A percentile compares a stretch with the other conserved stretches of the same genome.
Evolutionary conservation across 2,113 vertebrate genomes (phyloP).

Genomic region (Lutjanus erythropterus): DNA sequence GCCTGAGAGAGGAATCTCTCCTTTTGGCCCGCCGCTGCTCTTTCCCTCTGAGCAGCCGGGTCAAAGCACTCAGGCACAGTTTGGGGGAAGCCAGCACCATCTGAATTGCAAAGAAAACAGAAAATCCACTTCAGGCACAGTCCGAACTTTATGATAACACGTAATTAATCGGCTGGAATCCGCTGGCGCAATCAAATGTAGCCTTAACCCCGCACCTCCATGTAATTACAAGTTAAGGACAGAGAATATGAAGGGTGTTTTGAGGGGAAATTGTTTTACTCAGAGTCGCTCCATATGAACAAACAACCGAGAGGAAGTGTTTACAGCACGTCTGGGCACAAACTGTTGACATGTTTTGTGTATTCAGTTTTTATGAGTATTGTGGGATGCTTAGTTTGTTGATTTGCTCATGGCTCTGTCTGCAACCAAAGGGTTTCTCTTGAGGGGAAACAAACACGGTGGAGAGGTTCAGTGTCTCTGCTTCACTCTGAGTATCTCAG

Average conservation of each 20-base stretch:
- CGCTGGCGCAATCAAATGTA: conserved; percentile 78
- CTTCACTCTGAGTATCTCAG: conserved; percentile 18
- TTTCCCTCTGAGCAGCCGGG: conserved; percentile 66
- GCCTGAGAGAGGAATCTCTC: conserved; percentile 76
- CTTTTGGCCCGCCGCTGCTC: conserved; percentile 70
- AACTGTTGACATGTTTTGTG: conserved; percentile 26
- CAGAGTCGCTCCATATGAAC: conserved; percentile 64
- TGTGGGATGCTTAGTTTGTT: conserved; percentile 54
- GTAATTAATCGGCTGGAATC: conserved; percentile 80
- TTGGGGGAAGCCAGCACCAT: conserved; percentile 73
- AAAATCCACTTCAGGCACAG: conserved; percentile 69
- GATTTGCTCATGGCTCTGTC: conserved; percentile 45
- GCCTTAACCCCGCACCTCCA: conserved; percentile 70
- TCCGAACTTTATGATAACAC: conserved; percentile 76
- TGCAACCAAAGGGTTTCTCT: conserved; percentile 48
- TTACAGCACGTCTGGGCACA: conserved; percentile 56
- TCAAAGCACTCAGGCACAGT: conserved; percentile 72
- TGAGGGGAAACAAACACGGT: conserved; percentile 47
- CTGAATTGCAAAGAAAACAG: conserved; percentile 81
- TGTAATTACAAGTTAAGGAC: conserved; percentile 62
- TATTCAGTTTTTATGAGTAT: background rate
- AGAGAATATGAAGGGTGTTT: conserved; percentile 54
- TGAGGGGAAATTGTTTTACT: conserved; percentile 30
- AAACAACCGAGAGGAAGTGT: conserved; percentile 69
- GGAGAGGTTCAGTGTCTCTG: conserved; percentile 45